phyloP scores from a whole-genome alignment of 2,888 invertebrate species.

The Emesis furor region DNA sequence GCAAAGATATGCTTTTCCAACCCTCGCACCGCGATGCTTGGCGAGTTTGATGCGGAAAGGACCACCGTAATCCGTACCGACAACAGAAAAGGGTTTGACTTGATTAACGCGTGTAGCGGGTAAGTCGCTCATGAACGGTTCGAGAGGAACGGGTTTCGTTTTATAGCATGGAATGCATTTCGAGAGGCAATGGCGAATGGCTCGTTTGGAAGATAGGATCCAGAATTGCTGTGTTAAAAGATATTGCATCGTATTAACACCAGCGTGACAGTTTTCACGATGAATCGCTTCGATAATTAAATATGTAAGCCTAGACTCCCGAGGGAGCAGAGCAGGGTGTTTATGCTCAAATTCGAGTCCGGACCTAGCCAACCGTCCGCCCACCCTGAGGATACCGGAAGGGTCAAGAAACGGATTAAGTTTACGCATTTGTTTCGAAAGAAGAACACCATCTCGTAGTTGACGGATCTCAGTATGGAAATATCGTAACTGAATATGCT shows the following conservation, averaged over 20 bases:
- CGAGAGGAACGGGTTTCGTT: slow-evolving; percentile 36
- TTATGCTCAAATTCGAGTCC: slow-evolving; percentile 51
- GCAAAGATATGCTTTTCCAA: slow-evolving; percentile 16
- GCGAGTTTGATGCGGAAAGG: slow-evolving; percentile 49
- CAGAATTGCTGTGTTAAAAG: slow-evolving; percentile 53
- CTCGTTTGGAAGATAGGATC: slow-evolving; percentile 50
- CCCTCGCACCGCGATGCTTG: slow-evolving; percentile 33
- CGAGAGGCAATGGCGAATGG: slow-evolving; percentile 38
- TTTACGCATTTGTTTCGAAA: slow-evolving; percentile 26
- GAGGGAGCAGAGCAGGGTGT: slow-evolving; percentile 49
- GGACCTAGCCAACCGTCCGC: slow-evolving; percentile 49
- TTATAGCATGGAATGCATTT: slow-evolving; percentile 49
- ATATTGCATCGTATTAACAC: slow-evolving; percentile 45
- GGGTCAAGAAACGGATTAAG: slow-evolving; percentile 49
- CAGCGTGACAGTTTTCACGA: slow-evolving; percentile 46
- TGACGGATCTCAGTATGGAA: too few relatives aligned
- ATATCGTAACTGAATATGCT: too few relatives aligned
- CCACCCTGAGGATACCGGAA: slow-evolving; percentile 56
- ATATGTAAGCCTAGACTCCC: slow-evolving; percentile 26
- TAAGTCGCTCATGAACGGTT: slow-evolving; percentile 56
- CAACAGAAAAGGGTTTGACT: slow-evolving; percentile 48
- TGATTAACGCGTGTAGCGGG: slow-evolving; percentile 43
- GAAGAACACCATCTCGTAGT: too few relatives aligned
- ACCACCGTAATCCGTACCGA: slow-evolving; percentile 51
- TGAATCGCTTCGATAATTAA: slow-evolving; percentile 47